A percentile compares a stretch with the other conserved stretches of the same genome.
Evolutionary conservation across 2,888 invertebrate species (phyloP).

Genomic region (Drosophila conformis): DNA sequence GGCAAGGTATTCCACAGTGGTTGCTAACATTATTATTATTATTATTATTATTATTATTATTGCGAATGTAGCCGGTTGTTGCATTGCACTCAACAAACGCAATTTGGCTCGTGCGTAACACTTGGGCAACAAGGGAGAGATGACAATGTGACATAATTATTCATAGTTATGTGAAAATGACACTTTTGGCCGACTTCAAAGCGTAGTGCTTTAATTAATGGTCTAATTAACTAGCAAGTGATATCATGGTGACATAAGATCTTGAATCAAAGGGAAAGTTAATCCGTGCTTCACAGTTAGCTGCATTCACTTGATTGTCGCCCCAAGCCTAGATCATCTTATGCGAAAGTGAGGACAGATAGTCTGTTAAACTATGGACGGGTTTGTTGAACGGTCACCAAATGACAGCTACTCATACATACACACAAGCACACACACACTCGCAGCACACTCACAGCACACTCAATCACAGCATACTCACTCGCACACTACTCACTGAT

Average conservation of each 20-base stretch:
- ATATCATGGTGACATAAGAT: slow-evolving; percentile 25
- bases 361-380: slow-evolving; percentile 23
- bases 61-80: slow-evolving; percentile 5
- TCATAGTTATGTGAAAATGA: slow-evolving; percentile 42
- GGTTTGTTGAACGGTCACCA: slow-evolving; percentile 50
- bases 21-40: slow-evolving; percentile 18
- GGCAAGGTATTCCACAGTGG: slow-evolving; percentile 58
- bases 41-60: slow-evolving; percentile 14
- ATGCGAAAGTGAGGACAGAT: slow-evolving; percentile 3
- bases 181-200: slow-evolving; percentile 5
- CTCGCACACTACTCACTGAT: not conserved
- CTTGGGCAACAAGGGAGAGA: slow-evolving; percentile 16
- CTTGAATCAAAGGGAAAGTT: slow-evolving; percentile 36
- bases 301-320: slow-evolving; percentile 1
- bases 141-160: slow-evolving; percentile 62
- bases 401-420: slow-evolving; percentile 4
- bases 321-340: slow-evolving; percentile 29
- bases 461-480: not conserved
- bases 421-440: not conserved
- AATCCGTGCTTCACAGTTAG: slow-evolving; percentile 1
- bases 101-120: slow-evolving; percentile 69
- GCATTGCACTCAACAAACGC: slow-evolving; percentile 1
- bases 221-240: slow-evolving; percentile 54
- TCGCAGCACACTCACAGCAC: too few species aligned
- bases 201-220: slow-evolving; percentile 63